Evolutionary conservation across 2,888 invertebrate genomes (phyloP), one percentile per base, ranked within the genome.

Genomic region (Metacarcinus magister): DNA sequence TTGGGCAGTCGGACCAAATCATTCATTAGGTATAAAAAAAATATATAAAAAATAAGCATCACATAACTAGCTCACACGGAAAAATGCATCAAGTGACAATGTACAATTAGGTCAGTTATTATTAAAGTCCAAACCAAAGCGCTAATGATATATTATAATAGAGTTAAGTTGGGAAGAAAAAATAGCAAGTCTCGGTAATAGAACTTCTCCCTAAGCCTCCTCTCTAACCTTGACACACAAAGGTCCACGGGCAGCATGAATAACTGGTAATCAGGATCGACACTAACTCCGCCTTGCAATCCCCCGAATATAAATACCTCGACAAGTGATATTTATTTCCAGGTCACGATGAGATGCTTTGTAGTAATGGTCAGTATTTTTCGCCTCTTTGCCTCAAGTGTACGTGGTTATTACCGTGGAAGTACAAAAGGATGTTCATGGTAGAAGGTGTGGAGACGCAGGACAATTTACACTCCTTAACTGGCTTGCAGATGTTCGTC

Each of bases 211-310:
- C 54, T 54, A 54, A 54, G 54, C 10, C 54, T 16, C 82, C 82
- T 82, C 82, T n/a, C n/a, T n/a, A n/a, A 82, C 82, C 82, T 82
- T 82, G 82, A 82, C 82, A 82, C 32, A 82, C 4, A 23, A 67
- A 23, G 67, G 32, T 5, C 0, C 13, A 28, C 28, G 28, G 28
- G 82, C 10, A 2, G 82, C 82, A 82, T 82, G 10, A 67, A 82
- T 82, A 32, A 4, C 32, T 32, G 32, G 28, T 32, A 10, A 82
- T 82, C 82, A 82, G 82, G 82, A 32, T 8, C 82, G 82, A 32
- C 82, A 32, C 82, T 8, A 32, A 32, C 32, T 82, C 32, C 7
- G 0, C 82, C 32, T 32, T 32, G 82, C 28, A 7, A n/a, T 82
- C 28, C 28, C 32, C 5, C 0, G 82, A 82, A 82, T 32, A 82